Base-by-base conservation (phyloP, 2,113 vertebrate genomes). In the human (Homo sapiens) region DNA sequence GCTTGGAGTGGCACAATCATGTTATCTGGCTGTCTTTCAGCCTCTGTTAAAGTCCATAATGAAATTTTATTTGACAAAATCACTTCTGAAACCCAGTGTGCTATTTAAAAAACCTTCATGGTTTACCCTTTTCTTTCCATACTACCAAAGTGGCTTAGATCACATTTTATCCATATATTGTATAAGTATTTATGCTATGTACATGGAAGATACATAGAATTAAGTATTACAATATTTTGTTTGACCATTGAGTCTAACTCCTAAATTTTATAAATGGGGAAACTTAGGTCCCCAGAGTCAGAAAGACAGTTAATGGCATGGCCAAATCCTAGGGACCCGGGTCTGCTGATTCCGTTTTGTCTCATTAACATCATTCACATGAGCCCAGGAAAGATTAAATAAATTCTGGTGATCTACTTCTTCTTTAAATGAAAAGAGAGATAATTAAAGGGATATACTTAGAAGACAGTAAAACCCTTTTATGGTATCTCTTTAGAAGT, bases 31-130 rank as follows among this genome's bases (percentile, higher is more conserved):
- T 89, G 38, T 30, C 43, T 40, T 57, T 70, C 80, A 82, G 85
- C n/a, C 66, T 87, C 84, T 87, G 73, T 64, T 92, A 61, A 84
- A 92, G 73, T 80, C 48, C 64, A 81, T 73, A 88, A 89, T 81
- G n/a, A 79, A 82, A 82, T 72, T 93, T 35, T 85, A 82, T 89
- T 82, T 92, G 55, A 91, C 11, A 68, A 90, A 93, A 91, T 96
- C 80, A 93, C 35, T 93, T 83, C 52, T 22, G 27, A 93, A 61
- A 75, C 82, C 72, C 45, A 70, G 38, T 45, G 76, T 61, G 23
- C 61, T 79, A 70, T 85, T 85, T 70, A 38, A 78, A 90, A 91
- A 85, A 40, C 30, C 72, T 78, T 43, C 43, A 57, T 10, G 50
- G 57, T 64, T 50, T 61, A 64, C 20, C 27, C 55, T 52, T 64